These are phyloP conservation scores for Nasalis larvatus DNA, from an alignment of 2,113 vertebrate species.

Conservation along the genomic window DNA sequence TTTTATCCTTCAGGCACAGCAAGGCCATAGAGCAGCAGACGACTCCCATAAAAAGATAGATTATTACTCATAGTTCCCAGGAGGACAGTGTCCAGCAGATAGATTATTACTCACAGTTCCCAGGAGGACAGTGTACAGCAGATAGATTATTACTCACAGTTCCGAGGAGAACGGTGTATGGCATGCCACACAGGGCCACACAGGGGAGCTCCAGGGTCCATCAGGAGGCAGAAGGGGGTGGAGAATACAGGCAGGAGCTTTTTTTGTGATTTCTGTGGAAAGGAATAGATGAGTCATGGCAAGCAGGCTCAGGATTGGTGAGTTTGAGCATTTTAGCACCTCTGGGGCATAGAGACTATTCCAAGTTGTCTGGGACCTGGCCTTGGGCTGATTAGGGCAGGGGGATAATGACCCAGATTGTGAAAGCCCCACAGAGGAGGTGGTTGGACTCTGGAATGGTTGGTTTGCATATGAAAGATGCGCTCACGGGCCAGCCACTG, in stretches of 20 bases:
- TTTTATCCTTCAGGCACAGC: neutral
- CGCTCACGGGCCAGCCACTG: neutral
- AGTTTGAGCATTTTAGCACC: neutral
- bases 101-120: neutral
- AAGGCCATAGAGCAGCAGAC: neutral
- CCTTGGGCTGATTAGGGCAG: no score
- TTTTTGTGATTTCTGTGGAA: neutral
- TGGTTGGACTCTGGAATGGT: neutral
- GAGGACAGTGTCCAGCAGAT: neutral
- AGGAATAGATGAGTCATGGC: neutral
- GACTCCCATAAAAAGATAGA: neutral
- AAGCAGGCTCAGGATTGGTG: neutral
- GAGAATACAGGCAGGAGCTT: neutral
- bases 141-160: neutral
- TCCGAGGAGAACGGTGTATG: neutral
- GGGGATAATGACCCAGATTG: neutral
- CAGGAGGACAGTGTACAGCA: neutral
- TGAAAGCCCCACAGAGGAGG: neutral
- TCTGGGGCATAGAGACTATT: neutral
- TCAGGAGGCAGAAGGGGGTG: neutral
- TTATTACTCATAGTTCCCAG: no score
- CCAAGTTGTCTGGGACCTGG: neutral
- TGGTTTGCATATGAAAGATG: neutral
- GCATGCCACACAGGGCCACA: no score
- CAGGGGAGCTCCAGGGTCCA: accelerated